Conservation (phyloP, 2,888 invertebrate genomes). For the Anodontia alba region DNA sequence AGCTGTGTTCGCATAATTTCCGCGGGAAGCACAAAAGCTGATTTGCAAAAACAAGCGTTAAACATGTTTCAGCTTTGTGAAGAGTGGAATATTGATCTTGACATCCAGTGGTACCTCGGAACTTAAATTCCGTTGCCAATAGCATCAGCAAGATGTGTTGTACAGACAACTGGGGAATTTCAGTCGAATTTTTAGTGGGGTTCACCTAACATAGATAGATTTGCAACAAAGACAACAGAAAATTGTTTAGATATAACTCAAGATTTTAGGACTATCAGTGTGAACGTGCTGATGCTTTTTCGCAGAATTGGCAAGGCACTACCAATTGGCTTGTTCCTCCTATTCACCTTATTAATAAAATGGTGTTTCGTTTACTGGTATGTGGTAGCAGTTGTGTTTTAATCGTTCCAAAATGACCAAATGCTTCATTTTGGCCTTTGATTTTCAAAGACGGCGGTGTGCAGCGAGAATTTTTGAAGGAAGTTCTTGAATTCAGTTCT, state of each 20-base stretch:
- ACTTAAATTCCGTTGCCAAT: slow-evolving; percentile 9
- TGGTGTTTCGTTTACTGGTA: neutral
- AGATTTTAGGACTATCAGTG: too few relatives aligned
- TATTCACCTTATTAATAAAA: neutral
- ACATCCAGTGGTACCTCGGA: slow-evolving; percentile 34
- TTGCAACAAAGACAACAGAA: neutral
- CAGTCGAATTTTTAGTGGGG: slow-evolving; percentile 16
- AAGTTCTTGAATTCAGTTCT: slow-evolving; percentile 10
- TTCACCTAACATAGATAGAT: neutral
- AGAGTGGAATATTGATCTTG: slow-evolving; percentile 10
- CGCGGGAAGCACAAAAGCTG: slow-evolving; percentile 18
- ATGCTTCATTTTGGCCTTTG: slow-evolving; percentile 18
- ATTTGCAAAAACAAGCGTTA: neutral
- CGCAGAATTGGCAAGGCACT: too few relatives aligned
- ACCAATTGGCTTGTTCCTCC: neutral
- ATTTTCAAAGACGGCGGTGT: slow-evolving; percentile 1
- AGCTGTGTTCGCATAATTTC: slow-evolving; percentile 9
- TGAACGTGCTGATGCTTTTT: too few relatives aligned
- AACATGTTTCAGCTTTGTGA: slow-evolving; percentile 8
- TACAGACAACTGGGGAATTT: slow-evolving; percentile 29
- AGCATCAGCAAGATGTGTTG: slow-evolving; percentile 23
- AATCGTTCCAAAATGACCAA: slow-evolving; percentile 11
- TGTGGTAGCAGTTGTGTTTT: neutral
- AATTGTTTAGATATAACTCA: neutral
- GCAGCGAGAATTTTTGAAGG: slow-evolving; percentile 12